Conservation (phyloP, 2,888 invertebrate genomes). For the Nudaria mundana region DNA sequence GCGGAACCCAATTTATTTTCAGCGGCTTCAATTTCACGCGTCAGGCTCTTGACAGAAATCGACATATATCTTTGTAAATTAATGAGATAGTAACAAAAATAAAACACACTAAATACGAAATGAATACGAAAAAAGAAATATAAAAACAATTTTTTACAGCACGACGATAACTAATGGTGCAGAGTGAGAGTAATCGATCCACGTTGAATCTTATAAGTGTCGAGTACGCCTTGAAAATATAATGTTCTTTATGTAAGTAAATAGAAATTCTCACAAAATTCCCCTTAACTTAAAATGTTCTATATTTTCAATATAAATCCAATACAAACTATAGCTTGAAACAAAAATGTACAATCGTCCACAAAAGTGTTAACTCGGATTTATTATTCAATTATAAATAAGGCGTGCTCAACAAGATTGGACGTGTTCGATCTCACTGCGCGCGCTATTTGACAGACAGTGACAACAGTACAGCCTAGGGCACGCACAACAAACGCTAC, state of each 20-base stretch:
- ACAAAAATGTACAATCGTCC: slow-evolving; percentile 5
- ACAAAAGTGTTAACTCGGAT: slow-evolving; percentile 13
- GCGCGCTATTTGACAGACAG: slow-evolving; percentile 77
- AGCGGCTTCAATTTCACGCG: slow-evolving; percentile 40
- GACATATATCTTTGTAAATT: slow-evolving; percentile 50
- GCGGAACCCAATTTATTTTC: slow-evolving; percentile 46
- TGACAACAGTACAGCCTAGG: slow-evolving; percentile 80
- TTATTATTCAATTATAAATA: slow-evolving; percentile 30
- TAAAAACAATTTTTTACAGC: slow-evolving; percentile 75
- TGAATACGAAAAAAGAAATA: slow-evolving; percentile 72
- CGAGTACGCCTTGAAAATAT: slow-evolving; percentile 44
- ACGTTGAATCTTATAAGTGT: slow-evolving; percentile 61
- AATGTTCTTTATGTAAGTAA: neutral
- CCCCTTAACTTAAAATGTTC: neutral
- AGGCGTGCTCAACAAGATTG: slow-evolving; percentile 46
- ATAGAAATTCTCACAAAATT: neutral
- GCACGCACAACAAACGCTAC: slow-evolving; percentile 82
- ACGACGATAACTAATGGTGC: slow-evolving; percentile 80
- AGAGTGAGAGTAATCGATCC: slow-evolving; percentile 66
- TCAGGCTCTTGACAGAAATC: slow-evolving; percentile 70
- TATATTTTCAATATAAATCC: neutral
- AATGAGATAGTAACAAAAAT: slow-evolving; percentile 74
- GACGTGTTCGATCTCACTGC: slow-evolving; percentile 71
- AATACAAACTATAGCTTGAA: slow-evolving; percentile 1
- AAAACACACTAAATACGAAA: slow-evolving; percentile 76